These are phyloP conservation scores for Neostethus bicornis DNA, from an alignment of 2,797 vertebrate species.

Conservation along the genomic window DNA sequence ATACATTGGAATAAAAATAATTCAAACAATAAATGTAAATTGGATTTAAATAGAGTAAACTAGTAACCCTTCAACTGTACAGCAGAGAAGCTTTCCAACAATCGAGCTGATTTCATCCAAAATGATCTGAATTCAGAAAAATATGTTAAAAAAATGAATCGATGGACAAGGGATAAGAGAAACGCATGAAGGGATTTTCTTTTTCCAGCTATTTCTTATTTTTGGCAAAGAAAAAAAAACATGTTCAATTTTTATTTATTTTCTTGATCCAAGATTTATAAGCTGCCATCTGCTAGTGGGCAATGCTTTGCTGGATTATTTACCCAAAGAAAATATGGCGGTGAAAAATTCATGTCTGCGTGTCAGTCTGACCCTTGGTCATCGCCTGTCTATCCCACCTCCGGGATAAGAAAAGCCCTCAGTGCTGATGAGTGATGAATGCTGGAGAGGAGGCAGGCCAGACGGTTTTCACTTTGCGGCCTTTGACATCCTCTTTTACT, in stretches of 20 bases:
- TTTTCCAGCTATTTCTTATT: conserved; percentile 5
- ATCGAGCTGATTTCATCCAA: neutral
- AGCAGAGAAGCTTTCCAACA: neutral
- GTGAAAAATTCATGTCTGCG: conserved; percentile 77
- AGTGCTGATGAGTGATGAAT: conserved; percentile 69
- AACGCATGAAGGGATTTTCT: neutral
- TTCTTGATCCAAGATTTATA: conserved; percentile 75
- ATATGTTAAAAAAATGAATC: neutral
- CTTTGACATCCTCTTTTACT: conserved; percentile 55
- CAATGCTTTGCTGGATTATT: conserved; percentile 71
- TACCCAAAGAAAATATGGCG: conserved; percentile 77
- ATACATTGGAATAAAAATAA: neutral
- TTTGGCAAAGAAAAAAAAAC: conserved; percentile 21
- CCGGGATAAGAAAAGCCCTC: conserved; percentile 72
- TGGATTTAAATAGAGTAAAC: neutral
- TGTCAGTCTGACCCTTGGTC: conserved; percentile 73
- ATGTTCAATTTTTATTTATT: conserved; percentile 62
- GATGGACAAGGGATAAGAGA: neutral
- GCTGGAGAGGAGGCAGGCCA: conserved; percentile 55
- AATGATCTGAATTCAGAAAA: neutral
- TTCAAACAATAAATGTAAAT: neutral
- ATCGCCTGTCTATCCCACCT: conserved; percentile 53
- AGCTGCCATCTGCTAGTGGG: conserved; percentile 65
- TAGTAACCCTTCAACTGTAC: neutral
- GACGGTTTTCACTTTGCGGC: conserved; percentile 49